phyloP scores from a whole-genome alignment of 2,113 vertebrate species.

The Pelecanus crispus region DNA sequence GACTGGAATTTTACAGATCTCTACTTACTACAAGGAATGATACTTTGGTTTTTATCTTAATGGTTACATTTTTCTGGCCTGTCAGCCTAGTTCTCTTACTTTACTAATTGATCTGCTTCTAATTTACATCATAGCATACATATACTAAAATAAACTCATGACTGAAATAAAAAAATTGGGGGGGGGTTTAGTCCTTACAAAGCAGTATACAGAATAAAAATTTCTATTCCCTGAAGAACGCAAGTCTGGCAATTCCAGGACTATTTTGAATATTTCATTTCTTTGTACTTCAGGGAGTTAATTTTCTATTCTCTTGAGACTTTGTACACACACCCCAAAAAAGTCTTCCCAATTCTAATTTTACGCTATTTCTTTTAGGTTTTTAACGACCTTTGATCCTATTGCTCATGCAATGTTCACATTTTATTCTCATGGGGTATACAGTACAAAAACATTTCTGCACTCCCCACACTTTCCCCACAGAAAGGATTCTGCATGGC shows the following conservation, averaged over 20 bases:
- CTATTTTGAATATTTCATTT: not conserved
- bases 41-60: not conserved
- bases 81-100: not conserved
- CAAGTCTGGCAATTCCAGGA: not conserved
- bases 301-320: conserved; percentile 1
- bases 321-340: not conserved
- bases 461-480: not conserved
- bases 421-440: not conserved
- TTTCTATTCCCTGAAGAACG: not conserved
- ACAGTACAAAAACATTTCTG: not conserved
- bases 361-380: not conserved
- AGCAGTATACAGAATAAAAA: not conserved
- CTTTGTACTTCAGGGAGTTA: not conserved
- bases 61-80: not conserved
- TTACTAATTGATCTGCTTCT: not conserved
- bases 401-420: not conserved
- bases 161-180: not conserved
- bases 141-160: not conserved
- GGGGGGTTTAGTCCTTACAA: not conserved
- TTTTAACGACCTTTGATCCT: not conserved
- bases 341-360: not conserved
- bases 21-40: not conserved
- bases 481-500: not conserved
- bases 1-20: not conserved
- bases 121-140: not conserved